Conservation (phyloP, 2,113 vertebrate genomes). For the Nycticorax nycticorax region DNA sequence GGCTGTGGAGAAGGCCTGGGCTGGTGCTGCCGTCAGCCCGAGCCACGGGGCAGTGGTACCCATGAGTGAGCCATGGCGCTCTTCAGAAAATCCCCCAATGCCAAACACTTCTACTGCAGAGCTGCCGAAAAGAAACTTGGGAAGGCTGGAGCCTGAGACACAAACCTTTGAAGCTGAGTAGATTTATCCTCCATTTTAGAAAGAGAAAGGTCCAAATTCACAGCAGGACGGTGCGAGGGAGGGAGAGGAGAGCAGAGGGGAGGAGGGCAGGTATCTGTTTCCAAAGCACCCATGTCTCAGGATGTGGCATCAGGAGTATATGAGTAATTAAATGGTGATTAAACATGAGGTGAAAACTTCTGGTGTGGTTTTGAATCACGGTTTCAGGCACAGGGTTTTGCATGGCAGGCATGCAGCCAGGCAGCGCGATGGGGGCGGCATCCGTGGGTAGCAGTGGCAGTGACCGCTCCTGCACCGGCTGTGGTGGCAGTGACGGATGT, state of each 20-base stretch:
- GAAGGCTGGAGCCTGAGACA: background rate
- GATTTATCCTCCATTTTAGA: background rate
- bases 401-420: background rate
- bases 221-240: background rate
- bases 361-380: background rate
- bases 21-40: too few relatives aligned
- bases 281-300: background rate
- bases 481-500: background rate
- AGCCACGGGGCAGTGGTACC: background rate
- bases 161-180: background rate
- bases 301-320: background rate
- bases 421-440: accelerated
- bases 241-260: background rate
- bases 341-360: background rate
- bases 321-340: background rate
- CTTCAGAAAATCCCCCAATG: background rate
- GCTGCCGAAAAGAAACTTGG: background rate
- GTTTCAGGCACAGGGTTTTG: background rate
- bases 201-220: background rate
- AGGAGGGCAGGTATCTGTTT: background rate
- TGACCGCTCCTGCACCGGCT: background rate
- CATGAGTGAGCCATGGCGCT: accelerated
- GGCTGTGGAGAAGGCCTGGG: background rate
- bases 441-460: background rate
- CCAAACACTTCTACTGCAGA: background rate